phyloP scores from a whole-genome alignment of 2,888 invertebrate species.

The Hololepta plana region DNA sequence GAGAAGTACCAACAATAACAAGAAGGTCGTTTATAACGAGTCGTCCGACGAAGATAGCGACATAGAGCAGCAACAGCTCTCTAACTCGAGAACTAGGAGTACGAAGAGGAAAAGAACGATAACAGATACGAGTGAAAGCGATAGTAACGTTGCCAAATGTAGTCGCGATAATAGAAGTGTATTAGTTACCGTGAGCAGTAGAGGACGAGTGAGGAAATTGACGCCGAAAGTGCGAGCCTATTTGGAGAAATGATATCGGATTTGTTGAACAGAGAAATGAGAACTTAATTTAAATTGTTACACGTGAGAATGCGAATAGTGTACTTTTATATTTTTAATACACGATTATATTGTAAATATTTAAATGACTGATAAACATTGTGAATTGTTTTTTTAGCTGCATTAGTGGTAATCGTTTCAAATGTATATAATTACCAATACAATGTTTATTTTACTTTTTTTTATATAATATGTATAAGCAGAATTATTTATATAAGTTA shows the following conservation, averaged over 20 bases:
- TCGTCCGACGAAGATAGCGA: slow-evolving; percentile 24
- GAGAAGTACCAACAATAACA: slow-evolving; percentile 15
- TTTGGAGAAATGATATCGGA: slow-evolving; percentile 16
- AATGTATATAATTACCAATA: too few relatives aligned
- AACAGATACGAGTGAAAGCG: slow-evolving; percentile 7
- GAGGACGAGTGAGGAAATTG: slow-evolving; percentile 69
- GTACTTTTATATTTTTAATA: too few relatives aligned
- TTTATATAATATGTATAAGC: too few relatives aligned
- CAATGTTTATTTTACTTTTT: too few relatives aligned
- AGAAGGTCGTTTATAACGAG: slow-evolving; percentile 32
- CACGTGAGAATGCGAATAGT: too few relatives aligned
- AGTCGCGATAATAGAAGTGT: slow-evolving; percentile 19
- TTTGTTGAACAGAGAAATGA: too few relatives aligned
- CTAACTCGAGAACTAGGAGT: slow-evolving; percentile 9
- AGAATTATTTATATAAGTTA: too few relatives aligned
- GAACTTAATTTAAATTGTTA: too few relatives aligned
- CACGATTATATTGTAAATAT: too few relatives aligned
- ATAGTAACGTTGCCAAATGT: slow-evolving; percentile 15
- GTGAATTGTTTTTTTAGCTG: too few relatives aligned
- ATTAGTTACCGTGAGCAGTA: slow-evolving; percentile 46
- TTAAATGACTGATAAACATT: too few relatives aligned
- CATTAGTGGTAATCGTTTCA: too few relatives aligned
- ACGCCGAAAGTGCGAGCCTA: slow-evolving; percentile 58
- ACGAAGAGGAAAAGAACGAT: slow-evolving; percentile 10
- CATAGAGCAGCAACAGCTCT: slow-evolving; percentile 9